Conservation (phyloP, 2,888 invertebrate genomes). For the Mantis religiosa region DNA sequence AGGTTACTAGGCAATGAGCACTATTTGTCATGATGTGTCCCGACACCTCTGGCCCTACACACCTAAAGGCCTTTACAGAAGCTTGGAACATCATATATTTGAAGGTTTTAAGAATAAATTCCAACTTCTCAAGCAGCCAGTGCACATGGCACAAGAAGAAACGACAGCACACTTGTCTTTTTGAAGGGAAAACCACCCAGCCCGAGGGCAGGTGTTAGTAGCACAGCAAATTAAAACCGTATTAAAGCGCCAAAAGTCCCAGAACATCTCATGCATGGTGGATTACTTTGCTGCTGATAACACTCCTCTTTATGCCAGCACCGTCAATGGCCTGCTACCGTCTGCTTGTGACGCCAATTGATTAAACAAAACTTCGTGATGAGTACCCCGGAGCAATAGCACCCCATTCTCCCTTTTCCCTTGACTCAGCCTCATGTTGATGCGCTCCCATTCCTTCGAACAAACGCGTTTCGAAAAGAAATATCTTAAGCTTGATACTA, state of each 20-base stretch:
- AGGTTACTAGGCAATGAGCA: too few species aligned
- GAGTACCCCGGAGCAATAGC: not conserved
- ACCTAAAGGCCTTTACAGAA: too few species aligned
- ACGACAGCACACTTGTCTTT: too few species aligned
- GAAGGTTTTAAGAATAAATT: too few species aligned
- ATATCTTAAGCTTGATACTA: too few species aligned
- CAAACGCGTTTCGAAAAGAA: too few species aligned
- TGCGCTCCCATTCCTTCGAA: too few species aligned
- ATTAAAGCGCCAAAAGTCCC: not conserved
- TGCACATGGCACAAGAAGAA: too few species aligned
- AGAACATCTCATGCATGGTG: not conserved
- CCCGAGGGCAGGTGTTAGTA: not conserved
- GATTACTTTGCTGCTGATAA: not conserved
- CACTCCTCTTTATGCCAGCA: not conserved
- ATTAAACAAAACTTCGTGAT: not conserved
- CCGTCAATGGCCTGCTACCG: not conserved
- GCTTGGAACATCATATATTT: too few species aligned
- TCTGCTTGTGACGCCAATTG: not conserved
- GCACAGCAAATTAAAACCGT: not conserved
- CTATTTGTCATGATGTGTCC: too few species aligned
- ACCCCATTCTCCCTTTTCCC: not conserved
- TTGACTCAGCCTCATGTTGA: not conserved
- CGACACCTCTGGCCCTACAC: too few species aligned
- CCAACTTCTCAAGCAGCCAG: too few species aligned
- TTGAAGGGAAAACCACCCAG: not conserved